Percentiles rank a stretch among this genome's conserved stretches.
These are phyloP conservation scores for Argynnis bischoffii DNA, from an alignment of 2,888 invertebrate species.

Conservation along the genomic window DNA sequence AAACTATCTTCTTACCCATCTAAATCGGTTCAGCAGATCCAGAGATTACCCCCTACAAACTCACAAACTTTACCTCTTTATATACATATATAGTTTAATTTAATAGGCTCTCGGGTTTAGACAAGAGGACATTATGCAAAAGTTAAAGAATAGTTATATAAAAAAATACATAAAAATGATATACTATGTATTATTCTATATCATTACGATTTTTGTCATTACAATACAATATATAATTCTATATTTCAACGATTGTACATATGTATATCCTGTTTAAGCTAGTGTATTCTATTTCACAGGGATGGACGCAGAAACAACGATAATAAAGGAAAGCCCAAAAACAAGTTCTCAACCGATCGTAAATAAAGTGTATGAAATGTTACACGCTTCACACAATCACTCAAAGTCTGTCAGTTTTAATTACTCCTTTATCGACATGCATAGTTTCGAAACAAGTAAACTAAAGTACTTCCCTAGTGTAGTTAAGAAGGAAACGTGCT, in stretches of 20 bases:
- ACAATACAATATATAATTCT: no score
- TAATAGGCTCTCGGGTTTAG: no score
- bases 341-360: constrained; percentile 60
- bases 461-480: constrained; percentile 44
- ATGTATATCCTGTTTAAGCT: neutral
- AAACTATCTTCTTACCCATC: no score
- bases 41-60: no score
- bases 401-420: constrained; percentile 55
- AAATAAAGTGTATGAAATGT: constrained; percentile 74
- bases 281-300: constrained; percentile 53
- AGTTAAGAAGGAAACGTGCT: constrained; percentile 49
- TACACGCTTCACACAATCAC: constrained; percentile 57
- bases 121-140: no score
- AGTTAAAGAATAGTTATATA: no score
- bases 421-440: constrained; percentile 53
- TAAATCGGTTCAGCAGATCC: no score
- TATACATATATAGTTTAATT: no score
- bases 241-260: neutral
- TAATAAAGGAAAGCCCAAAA: constrained; percentile 54
- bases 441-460: constrained; percentile 48
- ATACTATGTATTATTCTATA: no score
- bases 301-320: constrained; percentile 64
- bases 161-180: no score
- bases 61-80: no score
- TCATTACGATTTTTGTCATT: no score